phyloP scores from a whole-genome alignment of 2,113 vertebrate species.

The Chionodraco myersi region DNA sequence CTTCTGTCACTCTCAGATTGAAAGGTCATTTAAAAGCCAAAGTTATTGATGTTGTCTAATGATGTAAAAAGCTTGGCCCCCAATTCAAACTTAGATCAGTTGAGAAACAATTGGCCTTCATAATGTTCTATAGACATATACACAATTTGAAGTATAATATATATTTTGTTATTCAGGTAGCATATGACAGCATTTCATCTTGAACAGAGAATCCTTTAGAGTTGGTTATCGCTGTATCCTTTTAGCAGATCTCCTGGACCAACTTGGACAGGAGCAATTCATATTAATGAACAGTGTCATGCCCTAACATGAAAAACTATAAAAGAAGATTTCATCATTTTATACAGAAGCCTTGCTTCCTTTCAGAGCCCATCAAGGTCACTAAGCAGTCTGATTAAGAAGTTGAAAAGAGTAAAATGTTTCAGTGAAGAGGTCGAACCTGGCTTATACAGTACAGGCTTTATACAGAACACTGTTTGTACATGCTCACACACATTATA shows the following conservation, averaged over 20 bases:
- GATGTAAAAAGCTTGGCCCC: neutral
- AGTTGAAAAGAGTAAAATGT: slow-evolving; percentile 22
- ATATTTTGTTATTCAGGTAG: neutral
- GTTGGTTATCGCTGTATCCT: slow-evolving; percentile 14
- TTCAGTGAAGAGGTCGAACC: slow-evolving; percentile 15
- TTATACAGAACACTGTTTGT: neutral
- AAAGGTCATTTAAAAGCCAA: neutral
- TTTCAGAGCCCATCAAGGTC: slow-evolving; percentile 67
- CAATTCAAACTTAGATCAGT: neutral
- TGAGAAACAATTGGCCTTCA: neutral
- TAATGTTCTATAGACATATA: neutral
- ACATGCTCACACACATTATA: neutral
- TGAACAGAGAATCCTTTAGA: slow-evolving; percentile 3
- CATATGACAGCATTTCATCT: neutral
- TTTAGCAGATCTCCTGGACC: slow-evolving; percentile 27
- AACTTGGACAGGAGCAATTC: slow-evolving; percentile 54
- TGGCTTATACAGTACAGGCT: slow-evolving; percentile 1
- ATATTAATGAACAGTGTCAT: slow-evolving; percentile 66
- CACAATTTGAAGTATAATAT: neutral
- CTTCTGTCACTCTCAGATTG: neutral
- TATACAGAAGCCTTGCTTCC: slow-evolving; percentile 30
- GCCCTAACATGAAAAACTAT: slow-evolving; percentile 70
- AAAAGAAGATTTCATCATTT: slow-evolving; percentile 69
- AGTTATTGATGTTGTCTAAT: neutral
- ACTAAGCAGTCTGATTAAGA: slow-evolving; percentile 43